Evolutionary conservation across 2,888 invertebrate species (phyloP).

Genomic region (Serripes groenlandicus): DNA sequence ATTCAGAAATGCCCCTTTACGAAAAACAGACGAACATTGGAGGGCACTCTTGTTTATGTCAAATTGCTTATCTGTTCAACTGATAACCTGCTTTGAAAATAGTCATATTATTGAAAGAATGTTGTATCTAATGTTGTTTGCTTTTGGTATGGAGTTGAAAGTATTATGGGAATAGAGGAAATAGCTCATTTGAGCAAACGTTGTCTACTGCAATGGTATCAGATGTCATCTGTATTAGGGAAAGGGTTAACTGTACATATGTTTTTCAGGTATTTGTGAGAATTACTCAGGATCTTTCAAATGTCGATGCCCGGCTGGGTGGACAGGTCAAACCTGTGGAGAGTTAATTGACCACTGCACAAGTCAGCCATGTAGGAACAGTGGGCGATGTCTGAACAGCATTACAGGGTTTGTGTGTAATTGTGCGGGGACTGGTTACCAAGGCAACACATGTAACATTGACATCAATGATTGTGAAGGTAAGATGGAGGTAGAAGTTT

Average conservation of each 20-base stretch:
- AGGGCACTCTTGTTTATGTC: too few relatives aligned
- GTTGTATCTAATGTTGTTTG: too few relatives aligned
- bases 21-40: too few relatives aligned
- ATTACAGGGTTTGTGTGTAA: constrained; percentile 70
- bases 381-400: constrained; percentile 72
- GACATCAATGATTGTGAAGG: constrained; percentile 71
- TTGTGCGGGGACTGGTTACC: constrained; percentile 75
- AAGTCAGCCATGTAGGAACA: constrained; percentile 74
- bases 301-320: constrained; percentile 78
- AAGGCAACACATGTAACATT: constrained; percentile 67
- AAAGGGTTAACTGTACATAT: background rate
- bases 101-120: too few relatives aligned
- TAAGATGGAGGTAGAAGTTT: too few relatives aligned
- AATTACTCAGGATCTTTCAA: constrained; percentile 73
- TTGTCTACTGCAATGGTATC: background rate
- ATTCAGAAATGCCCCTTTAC: too few relatives aligned
- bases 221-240: background rate
- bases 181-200: background rate
- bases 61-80: too few relatives aligned
- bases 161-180: background rate
- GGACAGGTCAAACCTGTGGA: constrained; percentile 79
- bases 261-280: constrained; percentile 70
- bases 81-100: too few relatives aligned
- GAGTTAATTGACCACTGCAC: constrained; percentile 75
- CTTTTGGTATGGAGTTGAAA: background rate